A percentile compares a stretch with the other conserved stretches of the same genome.
phyloP scores from a whole-genome alignment of 2,113 vertebrate genomes.

The Panthera leo region DNA sequence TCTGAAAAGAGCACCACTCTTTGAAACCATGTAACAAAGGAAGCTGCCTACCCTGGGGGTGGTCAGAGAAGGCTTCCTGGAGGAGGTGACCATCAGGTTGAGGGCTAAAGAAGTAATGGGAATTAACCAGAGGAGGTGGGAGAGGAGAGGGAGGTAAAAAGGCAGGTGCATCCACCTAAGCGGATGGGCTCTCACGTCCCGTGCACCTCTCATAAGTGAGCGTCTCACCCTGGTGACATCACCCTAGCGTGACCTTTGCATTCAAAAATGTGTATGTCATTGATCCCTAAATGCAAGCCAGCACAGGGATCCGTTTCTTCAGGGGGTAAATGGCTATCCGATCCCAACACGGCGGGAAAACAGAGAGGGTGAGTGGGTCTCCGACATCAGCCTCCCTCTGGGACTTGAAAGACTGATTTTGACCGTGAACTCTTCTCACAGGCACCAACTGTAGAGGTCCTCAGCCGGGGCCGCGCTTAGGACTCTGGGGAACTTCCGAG shows the following conservation, averaged over 20 bases:
- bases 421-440: not conserved
- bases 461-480: not conserved
- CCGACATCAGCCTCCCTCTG: not conserved
- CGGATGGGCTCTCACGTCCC: not conserved
- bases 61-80: not conserved
- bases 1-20: not conserved
- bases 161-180: not conserved
- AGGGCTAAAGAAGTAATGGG: not conserved
- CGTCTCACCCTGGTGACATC: not conserved
- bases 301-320: not conserved
- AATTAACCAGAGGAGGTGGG: not conserved
- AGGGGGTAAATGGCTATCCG: rapidly evolving
- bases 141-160: not conserved
- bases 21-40: not conserved
- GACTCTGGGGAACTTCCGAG: not conserved
- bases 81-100: not conserved
- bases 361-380: not conserved
- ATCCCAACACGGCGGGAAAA: not conserved
- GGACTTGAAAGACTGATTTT: not conserved
- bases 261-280: not conserved
- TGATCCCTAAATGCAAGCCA: not conserved
- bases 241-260: not conserved
- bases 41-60: not conserved
- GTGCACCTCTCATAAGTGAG: rapidly evolving
- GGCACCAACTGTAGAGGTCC: not conserved